phyloP scores from a whole-genome alignment of 2,888 invertebrate genomes.

The Acrocyrtus sp. region DNA sequence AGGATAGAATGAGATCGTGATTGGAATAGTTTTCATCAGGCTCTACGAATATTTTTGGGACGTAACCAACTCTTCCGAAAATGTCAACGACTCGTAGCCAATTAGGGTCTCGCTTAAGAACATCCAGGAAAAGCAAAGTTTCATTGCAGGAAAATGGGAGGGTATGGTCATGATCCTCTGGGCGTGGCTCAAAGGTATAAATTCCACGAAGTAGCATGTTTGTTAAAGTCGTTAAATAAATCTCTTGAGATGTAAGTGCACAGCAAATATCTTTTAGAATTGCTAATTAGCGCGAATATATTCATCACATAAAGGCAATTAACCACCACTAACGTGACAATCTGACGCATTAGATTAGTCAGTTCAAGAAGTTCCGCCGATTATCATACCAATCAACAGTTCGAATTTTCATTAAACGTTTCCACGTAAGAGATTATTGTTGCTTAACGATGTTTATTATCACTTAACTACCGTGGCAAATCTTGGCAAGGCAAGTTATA shows the following conservation, averaged over 20 bases:
- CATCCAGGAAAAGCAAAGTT: constrained; percentile 36
- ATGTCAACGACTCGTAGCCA: constrained; percentile 45
- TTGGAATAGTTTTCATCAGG: constrained; percentile 11
- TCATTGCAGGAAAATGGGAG: constrained; percentile 40
- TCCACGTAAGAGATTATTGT: not conserved
- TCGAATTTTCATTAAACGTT: no score
- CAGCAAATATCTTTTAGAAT: no score
- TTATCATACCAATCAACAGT: no score
- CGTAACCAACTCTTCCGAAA: constrained; percentile 40
- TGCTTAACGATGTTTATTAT: not conserved
- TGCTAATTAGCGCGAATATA: no score
- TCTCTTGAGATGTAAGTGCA: no score
- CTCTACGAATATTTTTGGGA: constrained; percentile 41
- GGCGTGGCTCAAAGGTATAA: constrained; percentile 40
- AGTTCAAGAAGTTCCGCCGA: no score
- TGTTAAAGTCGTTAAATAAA: not conserved
- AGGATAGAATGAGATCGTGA: constrained; percentile 18
- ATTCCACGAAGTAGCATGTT: constrained; percentile 43
- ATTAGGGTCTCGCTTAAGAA: constrained; percentile 33
- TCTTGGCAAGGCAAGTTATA: no score
- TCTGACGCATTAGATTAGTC: no score
- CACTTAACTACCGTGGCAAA: no score
- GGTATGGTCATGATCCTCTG: constrained; percentile 36
- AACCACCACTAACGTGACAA: no score
- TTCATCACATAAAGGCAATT: no score